Conservation (phyloP, 2,888 invertebrate species). For the Tetramorium bicarinatum region DNA sequence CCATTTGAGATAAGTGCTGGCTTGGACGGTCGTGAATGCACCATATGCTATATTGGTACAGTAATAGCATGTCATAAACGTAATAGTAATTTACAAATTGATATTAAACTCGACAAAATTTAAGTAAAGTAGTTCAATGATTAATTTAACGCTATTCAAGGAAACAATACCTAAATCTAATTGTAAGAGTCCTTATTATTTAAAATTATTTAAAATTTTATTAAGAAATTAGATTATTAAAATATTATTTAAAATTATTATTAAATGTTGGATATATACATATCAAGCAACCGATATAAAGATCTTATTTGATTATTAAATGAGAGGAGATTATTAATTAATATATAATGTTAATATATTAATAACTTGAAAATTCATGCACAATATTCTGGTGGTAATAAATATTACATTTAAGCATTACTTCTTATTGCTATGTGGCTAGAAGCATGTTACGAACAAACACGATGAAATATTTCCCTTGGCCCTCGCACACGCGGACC, state of each 20-base stretch:
- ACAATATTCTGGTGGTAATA: not conserved
- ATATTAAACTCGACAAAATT: not conserved
- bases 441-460: not conserved
- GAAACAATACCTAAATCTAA: not conserved
- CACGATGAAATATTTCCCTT: conserved; percentile 5
- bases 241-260: not conserved
- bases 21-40: conserved; percentile 6
- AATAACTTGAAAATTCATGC: not conserved
- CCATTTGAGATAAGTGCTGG: conserved; percentile 14
- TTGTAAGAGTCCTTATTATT: not conserved
- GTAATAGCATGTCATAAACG: not conserved
- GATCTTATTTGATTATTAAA: not conserved
- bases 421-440: not conserved
- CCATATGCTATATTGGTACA: not conserved
- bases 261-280: not conserved
- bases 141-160: not conserved
- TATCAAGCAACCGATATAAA: not conserved
- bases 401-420: conserved; percentile 23
- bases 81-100: not conserved
- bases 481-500: not conserved
- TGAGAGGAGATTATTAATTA: not conserved
- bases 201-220: not conserved
- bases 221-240: no score
- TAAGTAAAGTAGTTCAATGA: not conserved
- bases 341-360: not conserved